Percentiles rank a stretch among this genome's conserved stretches.
phyloP scores from a whole-genome alignment of 2,113 vertebrate species.

The Melanerpes aurifrons region DNA sequence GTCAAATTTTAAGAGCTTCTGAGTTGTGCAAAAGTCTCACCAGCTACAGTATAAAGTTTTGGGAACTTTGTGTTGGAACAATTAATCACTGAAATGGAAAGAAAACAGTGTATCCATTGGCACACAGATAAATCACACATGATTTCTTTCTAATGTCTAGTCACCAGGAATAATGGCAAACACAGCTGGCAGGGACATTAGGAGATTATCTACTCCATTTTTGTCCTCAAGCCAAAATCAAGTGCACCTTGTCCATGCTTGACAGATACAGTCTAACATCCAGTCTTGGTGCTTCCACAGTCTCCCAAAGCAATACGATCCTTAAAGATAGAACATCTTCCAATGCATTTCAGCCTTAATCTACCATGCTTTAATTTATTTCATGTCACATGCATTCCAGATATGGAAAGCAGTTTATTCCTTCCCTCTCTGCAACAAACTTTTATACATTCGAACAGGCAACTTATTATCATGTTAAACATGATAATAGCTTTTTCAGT shows the following conservation, averaged over 20 bases:
- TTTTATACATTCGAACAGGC: not conserved
- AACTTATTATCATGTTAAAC: not conserved
- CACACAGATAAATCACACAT: slow-evolving; percentile 54
- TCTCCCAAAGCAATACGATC: not conserved
- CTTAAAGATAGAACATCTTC: slow-evolving; percentile 10
- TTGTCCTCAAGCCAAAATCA: slow-evolving; percentile 29
- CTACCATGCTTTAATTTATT: slow-evolving; percentile 19
- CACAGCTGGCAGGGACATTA: not conserved
- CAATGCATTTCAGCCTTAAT: not conserved
- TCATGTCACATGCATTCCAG: not conserved
- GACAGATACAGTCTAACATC: slow-evolving; percentile 14
- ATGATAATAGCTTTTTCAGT: not conserved
- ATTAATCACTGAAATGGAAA: slow-evolving; percentile 52
- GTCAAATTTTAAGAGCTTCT: not conserved
- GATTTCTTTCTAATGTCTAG: slow-evolving; percentile 23
- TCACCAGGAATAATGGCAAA: slow-evolving; percentile 35
- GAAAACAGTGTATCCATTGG: not conserved
- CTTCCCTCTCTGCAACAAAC: not conserved
- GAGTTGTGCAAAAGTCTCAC: not conserved
- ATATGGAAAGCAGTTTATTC: slow-evolving; percentile 12
- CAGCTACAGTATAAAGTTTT: not conserved
- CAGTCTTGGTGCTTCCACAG: not conserved
- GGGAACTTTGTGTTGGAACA: slow-evolving; percentile 10
- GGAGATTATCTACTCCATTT: slow-evolving; percentile 39
- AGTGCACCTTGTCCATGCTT: not conserved